Percentiles rank a stretch among this genome's conserved stretches.
Conservation (phyloP, 1,140 invertebrate species). For the Ladona fulva region DNA sequence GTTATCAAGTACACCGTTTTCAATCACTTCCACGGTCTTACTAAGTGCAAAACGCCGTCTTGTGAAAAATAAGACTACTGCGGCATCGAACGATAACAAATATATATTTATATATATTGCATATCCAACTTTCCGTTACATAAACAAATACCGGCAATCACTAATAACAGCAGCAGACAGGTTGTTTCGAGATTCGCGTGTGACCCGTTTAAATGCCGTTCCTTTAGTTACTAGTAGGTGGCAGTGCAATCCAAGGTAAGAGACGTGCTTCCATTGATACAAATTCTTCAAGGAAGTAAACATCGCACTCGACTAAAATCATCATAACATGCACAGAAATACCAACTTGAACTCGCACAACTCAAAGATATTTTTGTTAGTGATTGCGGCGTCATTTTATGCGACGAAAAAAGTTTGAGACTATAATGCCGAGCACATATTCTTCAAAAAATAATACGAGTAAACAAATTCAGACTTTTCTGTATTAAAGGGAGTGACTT, state of each 20-base stretch:
- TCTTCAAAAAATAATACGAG: conserved; percentile 5
- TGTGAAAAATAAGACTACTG: neutral
- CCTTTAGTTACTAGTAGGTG: neutral
- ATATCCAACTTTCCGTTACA: neutral
- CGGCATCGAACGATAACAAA: conserved; percentile 9
- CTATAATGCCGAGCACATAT: neutral
- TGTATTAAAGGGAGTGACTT: neutral
- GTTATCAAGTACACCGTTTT: conserved; percentile 19
- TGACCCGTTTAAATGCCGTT: neutral
- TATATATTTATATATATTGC: neutral
- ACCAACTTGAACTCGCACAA: neutral
- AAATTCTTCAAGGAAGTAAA: neutral
- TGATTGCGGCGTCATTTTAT: neutral
- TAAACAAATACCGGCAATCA: conserved; percentile 1
- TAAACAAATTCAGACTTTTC: conserved; percentile 10
- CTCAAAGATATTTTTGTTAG: neutral
- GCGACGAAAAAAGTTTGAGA: neutral
- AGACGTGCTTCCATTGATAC: neutral
- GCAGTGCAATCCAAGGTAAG: neutral
- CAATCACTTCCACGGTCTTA: conserved; percentile 22
- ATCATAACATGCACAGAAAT: neutral
- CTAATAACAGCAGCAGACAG: neutral
- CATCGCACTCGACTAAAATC: neutral
- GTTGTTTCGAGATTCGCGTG: neutral
- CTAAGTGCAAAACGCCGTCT: neutral